Evolutionary conservation across 1,140 invertebrate genomes (phyloP).

Genomic region (Yoshiicerus persimilis): DNA sequence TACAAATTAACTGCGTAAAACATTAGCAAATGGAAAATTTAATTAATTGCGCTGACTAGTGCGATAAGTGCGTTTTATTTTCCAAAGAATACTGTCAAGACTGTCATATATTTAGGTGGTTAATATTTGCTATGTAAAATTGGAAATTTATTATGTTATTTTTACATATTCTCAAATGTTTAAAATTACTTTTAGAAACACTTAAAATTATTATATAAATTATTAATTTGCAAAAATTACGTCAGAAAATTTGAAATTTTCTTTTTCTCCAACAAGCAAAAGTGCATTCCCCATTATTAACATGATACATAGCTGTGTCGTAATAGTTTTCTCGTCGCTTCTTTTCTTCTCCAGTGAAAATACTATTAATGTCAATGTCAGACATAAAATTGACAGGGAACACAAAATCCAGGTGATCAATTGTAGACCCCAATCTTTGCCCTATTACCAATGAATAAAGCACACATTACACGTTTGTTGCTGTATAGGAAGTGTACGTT

Average conservation of each 20-base stretch:
- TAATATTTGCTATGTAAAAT: too few species aligned
- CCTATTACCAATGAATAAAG: neutral
- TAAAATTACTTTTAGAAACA: too few species aligned
- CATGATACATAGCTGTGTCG: neutral
- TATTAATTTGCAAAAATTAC: neutral
- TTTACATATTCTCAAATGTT: too few species aligned
- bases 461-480: too few species aligned
- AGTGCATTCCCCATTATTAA: neutral
- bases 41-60: too few species aligned
- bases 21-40: too few species aligned
- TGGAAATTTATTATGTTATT: too few species aligned
- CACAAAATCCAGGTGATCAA: neutral
- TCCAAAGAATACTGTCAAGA: too few species aligned
- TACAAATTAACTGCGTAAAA: slow-evolving; percentile 59
- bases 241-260: neutral
- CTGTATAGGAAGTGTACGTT: too few species aligned
- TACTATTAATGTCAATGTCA: neutral
- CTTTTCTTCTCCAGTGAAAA: neutral
- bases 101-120: too few species aligned
- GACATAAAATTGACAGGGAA: neutral
- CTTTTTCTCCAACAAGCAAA: neutral
- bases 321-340: neutral
- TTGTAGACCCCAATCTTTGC: neutral
- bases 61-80: too few species aligned
- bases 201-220: too few species aligned